A percentile compares a stretch with the other conserved stretches of the same genome.
phyloP scores from a whole-genome alignment of 1,140 invertebrate species.

The Drosophila simulans region DNA sequence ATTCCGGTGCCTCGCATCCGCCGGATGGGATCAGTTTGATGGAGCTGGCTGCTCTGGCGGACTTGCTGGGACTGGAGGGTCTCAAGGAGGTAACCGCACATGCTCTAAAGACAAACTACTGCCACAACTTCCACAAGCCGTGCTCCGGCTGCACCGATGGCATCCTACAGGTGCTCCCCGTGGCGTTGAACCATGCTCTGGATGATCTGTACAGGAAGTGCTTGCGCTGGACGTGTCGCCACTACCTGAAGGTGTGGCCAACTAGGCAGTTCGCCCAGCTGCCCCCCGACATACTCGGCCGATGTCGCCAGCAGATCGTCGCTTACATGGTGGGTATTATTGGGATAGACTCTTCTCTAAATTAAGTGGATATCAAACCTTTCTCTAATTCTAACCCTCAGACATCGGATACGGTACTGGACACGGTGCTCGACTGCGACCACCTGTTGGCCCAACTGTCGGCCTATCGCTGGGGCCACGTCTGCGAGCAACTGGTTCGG shows the following conservation, averaged over 20 bases:
- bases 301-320: constrained; percentile 92
- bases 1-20: constrained; percentile 94
- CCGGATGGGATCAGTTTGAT: constrained; percentile 93
- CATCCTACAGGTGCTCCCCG: constrained; percentile 92
- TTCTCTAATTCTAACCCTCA: constrained; percentile 46
- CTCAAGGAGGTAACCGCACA: constrained; percentile 95
- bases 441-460: constrained; percentile 89
- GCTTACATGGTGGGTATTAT: constrained; percentile 84
- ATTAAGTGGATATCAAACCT: background rate
- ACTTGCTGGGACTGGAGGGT: constrained; percentile 94
- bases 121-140: constrained; percentile 90
- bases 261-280: constrained; percentile 93
- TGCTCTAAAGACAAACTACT: constrained; percentile 94
- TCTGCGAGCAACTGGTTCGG: constrained; percentile 88
- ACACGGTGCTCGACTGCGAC: constrained; percentile 89
- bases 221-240: constrained; percentile 92
- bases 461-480: constrained; percentile 90
- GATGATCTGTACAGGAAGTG: constrained; percentile 94
- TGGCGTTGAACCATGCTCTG: constrained; percentile 93
- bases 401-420: constrained; percentile 88
- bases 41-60: constrained; percentile 93
- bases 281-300: constrained; percentile 91
- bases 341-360: background rate
- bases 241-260: constrained; percentile 94
- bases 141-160: constrained; percentile 91